phyloP scores from a whole-genome alignment of 2,113 vertebrate genomes.

The Gymnogyps californianus region DNA sequence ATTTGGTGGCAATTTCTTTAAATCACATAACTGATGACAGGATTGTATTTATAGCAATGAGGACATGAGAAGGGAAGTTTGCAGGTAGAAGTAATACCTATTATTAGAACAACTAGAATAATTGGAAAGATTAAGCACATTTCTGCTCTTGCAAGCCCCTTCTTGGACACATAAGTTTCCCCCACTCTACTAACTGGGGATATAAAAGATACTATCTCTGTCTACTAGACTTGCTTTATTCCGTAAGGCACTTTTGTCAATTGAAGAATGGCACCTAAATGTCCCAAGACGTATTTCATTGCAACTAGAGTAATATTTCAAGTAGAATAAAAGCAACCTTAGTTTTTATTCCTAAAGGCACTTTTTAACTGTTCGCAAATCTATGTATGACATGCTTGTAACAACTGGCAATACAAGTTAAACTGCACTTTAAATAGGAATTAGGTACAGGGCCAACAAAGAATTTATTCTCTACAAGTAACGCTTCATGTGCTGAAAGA shows the following conservation, averaged over 20 bases:
- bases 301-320: not conserved
- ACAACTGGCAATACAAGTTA: constrained; percentile 25
- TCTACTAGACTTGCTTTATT: not conserved
- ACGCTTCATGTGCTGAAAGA: not conserved
- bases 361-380: not conserved
- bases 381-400: not conserved
- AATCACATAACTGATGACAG: not conserved
- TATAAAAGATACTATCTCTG: not conserved
- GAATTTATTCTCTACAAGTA: not conserved
- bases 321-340: not conserved
- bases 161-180: not conserved
- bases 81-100: not conserved
- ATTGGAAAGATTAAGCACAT: not conserved
- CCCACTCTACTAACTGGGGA: not conserved
- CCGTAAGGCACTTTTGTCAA: not conserved
- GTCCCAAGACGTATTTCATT: not conserved
- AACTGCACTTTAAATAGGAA: not conserved
- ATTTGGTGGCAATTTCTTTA: not conserved
- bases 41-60: not conserved
- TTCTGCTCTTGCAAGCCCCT: not conserved
- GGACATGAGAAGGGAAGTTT: not conserved
- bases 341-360: not conserved
- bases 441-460: not conserved
- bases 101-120: not conserved
- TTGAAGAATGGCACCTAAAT: not conserved